Conservation (phyloP, 2,113 vertebrate species). For the Syngnathoides biaculeatus region DNA sequence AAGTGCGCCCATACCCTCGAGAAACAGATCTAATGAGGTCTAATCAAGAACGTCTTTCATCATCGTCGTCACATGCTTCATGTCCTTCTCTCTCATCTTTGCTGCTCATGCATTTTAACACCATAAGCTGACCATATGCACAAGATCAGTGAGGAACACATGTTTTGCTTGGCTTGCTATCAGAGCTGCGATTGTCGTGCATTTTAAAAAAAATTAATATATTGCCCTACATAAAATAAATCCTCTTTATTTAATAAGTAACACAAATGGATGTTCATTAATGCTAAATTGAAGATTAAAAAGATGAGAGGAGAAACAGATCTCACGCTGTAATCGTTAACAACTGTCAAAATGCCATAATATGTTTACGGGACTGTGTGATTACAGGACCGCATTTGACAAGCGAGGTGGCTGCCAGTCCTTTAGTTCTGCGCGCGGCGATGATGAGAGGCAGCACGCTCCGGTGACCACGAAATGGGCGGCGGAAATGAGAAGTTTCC, state of each 20-base stretch:
- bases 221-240: not conserved
- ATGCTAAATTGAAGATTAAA: constrained; percentile 8
- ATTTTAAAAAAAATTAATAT: too few relatives aligned
- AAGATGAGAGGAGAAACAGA: not conserved
- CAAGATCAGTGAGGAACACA: not conserved
- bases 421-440: not conserved
- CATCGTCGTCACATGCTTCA: not conserved
- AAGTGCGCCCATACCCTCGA: not conserved
- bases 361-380: constrained; percentile 11
- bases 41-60: constrained; percentile 10
- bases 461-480: not conserved
- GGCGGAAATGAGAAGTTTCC: not conserved
- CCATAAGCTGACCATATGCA: not conserved
- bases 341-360: constrained; percentile 5
- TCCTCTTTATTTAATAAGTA: not conserved
- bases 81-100: not conserved
- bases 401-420: not conserved
- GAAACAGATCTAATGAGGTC: not conserved
- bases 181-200: not conserved
- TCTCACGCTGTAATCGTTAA: constrained; percentile 12
- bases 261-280: not conserved
- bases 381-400: constrained; percentile 6
- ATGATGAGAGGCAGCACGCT: not conserved
- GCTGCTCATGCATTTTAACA: not conserved
- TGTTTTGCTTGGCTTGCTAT: not conserved